Conservation (phyloP, 23 tunicate species). For the Oikopleura vanhoeffeni region DNA sequence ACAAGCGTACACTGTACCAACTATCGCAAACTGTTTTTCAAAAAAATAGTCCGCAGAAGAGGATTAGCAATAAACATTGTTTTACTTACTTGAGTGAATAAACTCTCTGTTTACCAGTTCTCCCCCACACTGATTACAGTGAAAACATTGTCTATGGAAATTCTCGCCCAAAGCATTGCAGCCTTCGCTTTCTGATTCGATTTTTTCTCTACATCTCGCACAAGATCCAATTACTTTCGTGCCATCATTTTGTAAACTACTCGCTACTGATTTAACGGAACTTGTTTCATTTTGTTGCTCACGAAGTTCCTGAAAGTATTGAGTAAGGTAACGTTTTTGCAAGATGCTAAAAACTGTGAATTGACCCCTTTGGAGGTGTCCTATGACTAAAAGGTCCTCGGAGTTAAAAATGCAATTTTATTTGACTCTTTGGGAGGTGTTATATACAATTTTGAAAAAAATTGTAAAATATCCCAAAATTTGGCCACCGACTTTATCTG, state of each 20-base stretch:
- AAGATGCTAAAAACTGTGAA: background rate
- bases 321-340: background rate
- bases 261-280: background rate
- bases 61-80: too few species aligned
- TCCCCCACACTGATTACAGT: background rate
- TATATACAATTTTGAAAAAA: too few species aligned
- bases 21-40: too few species aligned
- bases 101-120: background rate
- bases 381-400: too few species aligned
- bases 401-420: too few species aligned
- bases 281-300: background rate
- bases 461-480: too few species aligned
- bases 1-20: too few species aligned
- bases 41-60: too few species aligned
- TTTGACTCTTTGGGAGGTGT: too few species aligned
- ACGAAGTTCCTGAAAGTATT: background rate
- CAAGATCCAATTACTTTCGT: background rate
- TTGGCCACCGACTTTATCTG: too few species aligned
- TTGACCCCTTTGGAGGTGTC: too few species aligned
- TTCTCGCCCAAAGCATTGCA: background rate
- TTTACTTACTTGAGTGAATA: conserved; percentile 3
- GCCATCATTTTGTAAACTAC: too few species aligned
- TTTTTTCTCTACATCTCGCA: background rate
- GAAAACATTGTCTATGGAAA: conserved; percentile 5
- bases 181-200: background rate